phyloP scores from a whole-genome alignment of 2,797 vertebrate genomes.

The Pteropus rufus region DNA sequence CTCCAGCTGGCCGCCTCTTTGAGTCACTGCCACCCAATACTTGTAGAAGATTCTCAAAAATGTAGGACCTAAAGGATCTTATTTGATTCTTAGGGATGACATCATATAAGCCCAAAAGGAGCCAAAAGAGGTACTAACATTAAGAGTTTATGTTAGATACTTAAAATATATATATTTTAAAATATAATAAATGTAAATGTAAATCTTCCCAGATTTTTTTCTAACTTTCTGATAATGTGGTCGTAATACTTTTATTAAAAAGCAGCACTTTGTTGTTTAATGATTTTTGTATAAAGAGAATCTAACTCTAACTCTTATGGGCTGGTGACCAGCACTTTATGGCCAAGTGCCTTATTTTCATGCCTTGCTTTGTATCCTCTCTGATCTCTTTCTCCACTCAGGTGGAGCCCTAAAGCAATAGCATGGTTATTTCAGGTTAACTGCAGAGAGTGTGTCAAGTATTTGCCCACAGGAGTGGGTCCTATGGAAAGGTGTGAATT shows the following conservation, averaged over 20 bases:
- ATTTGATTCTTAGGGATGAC: neutral
- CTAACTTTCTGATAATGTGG: neutral
- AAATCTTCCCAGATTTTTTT: neutral
- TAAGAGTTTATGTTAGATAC: neutral
- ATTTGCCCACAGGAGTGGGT: neutral
- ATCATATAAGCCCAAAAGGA: neutral
- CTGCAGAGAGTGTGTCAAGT: neutral
- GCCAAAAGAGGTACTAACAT: neutral
- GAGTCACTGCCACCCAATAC: neutral
- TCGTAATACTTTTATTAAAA: neutral
- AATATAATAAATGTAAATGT: neutral
- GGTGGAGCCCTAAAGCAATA: neutral
- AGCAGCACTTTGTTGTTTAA: neutral
- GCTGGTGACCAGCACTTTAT: neutral
- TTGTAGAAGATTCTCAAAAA: neutral
- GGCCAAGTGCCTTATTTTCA: neutral
- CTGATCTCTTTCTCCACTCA: neutral
- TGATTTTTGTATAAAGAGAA: neutral
- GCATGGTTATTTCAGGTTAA: neutral
- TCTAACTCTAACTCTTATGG: neutral
- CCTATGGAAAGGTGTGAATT: neutral
- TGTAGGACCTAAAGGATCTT: neutral
- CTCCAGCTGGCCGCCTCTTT: neutral
- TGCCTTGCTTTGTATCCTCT: neutral
- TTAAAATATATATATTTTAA: neutral